Conservation (phyloP, 2,113 vertebrate species). For the Pomatorhinus ruficollis region DNA sequence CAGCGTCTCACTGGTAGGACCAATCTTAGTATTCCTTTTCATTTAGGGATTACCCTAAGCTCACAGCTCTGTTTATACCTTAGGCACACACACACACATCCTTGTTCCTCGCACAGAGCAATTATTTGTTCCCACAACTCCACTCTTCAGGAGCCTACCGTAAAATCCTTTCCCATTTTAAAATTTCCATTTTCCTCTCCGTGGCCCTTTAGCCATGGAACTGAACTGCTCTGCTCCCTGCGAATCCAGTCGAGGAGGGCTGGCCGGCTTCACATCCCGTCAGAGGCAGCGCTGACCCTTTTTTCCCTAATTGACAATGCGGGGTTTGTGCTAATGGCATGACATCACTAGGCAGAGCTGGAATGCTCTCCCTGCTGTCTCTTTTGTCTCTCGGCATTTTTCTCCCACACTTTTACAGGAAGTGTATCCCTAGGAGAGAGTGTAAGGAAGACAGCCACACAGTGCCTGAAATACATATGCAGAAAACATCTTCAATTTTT, state of each 20-base stretch:
- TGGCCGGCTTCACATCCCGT: background rate
- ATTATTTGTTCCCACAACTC: background rate
- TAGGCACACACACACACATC: background rate
- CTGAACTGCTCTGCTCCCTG: background rate
- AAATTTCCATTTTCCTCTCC: background rate
- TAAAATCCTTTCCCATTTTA: background rate
- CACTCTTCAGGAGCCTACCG: background rate
- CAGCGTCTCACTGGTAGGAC: background rate
- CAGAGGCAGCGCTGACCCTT: constrained; percentile 20
- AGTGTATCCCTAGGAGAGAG: background rate
- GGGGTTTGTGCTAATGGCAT: constrained; percentile 29
- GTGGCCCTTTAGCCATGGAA: background rate
- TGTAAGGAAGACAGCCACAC: background rate
- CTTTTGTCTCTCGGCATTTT: constrained; percentile 11
- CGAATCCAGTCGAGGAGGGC: background rate
- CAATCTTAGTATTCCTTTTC: constrained; percentile 20
- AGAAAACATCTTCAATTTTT: background rate
- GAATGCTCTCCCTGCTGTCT: constrained; percentile 16
- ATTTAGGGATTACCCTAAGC: constrained; percentile 38
- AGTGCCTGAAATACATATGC: background rate
- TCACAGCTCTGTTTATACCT: constrained; percentile 25
- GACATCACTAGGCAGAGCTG: constrained; percentile 24
- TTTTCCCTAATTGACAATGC: constrained; percentile 25
- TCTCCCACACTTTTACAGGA: constrained; percentile 30
- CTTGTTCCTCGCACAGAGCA: background rate